Conservation (phyloP, 2,113 vertebrate genomes). For the Vombatus ursinus region DNA sequence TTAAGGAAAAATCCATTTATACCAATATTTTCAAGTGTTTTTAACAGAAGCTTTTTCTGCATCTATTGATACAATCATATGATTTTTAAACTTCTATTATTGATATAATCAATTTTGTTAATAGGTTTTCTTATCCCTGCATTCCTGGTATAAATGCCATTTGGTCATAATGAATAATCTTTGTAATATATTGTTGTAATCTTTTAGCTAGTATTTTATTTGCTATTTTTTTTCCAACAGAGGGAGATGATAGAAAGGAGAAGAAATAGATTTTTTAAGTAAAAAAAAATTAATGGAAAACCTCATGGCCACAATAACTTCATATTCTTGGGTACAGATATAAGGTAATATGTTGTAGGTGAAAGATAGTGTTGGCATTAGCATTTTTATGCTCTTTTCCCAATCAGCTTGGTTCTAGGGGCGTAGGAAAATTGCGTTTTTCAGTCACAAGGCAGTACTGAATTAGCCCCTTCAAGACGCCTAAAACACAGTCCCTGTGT, state of each 20-base stretch:
- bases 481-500: conserved; percentile 2
- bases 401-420: not conserved
- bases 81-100: not conserved
- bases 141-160: not conserved
- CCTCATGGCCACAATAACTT: not conserved
- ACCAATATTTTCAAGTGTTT: no score
- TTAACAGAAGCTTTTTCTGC: not conserved
- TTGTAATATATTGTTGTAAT: not conserved
- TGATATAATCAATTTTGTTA: not conserved
- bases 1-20: not conserved
- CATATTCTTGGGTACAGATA: not conserved
- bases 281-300: not conserved
- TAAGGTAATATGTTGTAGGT: not conserved
- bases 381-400: not conserved
- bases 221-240: not conserved
- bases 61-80: not conserved
- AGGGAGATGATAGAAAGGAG: not conserved
- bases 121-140: not conserved
- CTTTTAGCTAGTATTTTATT: not conserved
- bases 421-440: not conserved
- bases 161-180: not conserved
- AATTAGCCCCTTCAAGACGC: not conserved
- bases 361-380: not conserved
- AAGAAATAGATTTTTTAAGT: not conserved
- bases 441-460: conserved; percentile 7